phyloP scores from a whole-genome alignment of 30 jellyfish, hydroid and myxozoan genomes.

The Hydractinia echinata region DNA sequence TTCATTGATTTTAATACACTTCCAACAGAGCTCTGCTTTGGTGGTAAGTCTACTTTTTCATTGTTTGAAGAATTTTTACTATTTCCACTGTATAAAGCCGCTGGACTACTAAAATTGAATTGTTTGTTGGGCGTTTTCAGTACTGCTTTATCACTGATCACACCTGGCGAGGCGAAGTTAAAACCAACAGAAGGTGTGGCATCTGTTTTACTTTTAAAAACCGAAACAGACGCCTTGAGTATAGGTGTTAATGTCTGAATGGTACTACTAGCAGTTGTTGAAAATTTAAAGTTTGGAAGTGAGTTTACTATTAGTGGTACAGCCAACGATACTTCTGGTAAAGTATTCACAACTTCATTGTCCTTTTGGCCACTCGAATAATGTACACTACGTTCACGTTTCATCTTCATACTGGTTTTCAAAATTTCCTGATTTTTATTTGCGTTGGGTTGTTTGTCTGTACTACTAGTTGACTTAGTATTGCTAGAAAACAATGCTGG shows the following conservation, averaged over 20 bases:
- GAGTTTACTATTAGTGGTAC: constrained; percentile 50
- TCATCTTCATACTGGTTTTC: constrained; percentile 35
- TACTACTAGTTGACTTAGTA: constrained; percentile 36
- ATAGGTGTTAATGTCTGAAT: constrained; percentile 11
- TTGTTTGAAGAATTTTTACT: not conserved
- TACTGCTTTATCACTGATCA: constrained; percentile 23
- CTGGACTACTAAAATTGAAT: constrained; percentile 35
- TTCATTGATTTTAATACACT: not conserved
- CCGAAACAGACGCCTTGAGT: not conserved
- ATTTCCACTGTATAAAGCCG: not conserved
- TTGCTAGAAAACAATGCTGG: constrained; percentile 1
- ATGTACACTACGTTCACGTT: constrained; percentile 45
- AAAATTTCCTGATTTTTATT: too few species aligned
- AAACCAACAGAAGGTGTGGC: not conserved
- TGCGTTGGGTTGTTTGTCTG: too few species aligned
- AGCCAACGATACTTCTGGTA: constrained; percentile 39
- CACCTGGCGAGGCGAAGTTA: constrained; percentile 58
- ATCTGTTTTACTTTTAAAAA: too few species aligned
- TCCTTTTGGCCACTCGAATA: constrained; percentile 44
- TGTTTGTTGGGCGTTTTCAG: constrained; percentile 2
- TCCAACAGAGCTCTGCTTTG: not conserved
- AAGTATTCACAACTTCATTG: not conserved
- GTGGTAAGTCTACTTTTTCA: not conserved
- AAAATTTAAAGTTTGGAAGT: constrained; percentile 56
- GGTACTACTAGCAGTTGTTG: not conserved